These are phyloP conservation scores for Hylyphantes graminicola DNA, from an alignment of 1,140 invertebrate species.

Conservation along the genomic window DNA sequence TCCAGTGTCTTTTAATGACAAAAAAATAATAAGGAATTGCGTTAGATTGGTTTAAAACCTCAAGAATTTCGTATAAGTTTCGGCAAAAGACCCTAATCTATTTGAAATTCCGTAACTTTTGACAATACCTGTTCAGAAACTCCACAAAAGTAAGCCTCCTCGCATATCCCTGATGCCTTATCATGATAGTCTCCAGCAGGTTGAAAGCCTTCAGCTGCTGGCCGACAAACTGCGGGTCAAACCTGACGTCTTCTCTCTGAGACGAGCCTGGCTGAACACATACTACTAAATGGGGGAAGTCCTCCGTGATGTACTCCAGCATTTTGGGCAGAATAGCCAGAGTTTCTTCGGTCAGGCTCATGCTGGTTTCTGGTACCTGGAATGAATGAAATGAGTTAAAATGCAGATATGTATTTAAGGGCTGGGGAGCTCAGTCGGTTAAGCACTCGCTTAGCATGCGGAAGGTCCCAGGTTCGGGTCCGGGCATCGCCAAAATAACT, in stretches of 20 bases:
- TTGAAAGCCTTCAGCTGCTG: slow-evolving; percentile 84
- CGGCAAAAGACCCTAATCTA: no score
- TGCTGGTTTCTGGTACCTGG: slow-evolving; percentile 1
- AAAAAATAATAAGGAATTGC: no score
- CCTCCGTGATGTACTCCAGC: slow-evolving; percentile 28
- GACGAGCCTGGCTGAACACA: slow-evolving; percentile 13
- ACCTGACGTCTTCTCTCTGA: slow-evolving; percentile 56
- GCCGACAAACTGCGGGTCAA: slow-evolving; percentile 71
- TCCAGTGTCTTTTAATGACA: no score
- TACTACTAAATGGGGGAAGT: slow-evolving; percentile 48
- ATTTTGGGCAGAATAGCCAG: not conserved
- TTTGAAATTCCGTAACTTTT: not conserved
- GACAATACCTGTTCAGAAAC: slow-evolving; percentile 78
- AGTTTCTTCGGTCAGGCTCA: slow-evolving; percentile 6
- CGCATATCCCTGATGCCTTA: slow-evolving; percentile 81
- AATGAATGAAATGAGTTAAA: not conserved
- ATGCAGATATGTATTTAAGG: not conserved
- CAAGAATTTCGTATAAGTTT: no score
- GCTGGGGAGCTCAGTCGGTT: no score
- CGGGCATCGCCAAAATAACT: no score
- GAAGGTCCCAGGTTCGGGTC: no score
- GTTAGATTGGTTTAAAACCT: no score
- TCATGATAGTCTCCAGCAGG: slow-evolving; percentile 77
- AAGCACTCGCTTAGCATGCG: no score
- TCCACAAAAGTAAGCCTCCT: slow-evolving; percentile 82